Evolutionary conservation across 2,888 invertebrate genomes (phyloP), one percentile per base, ranked within the genome.

Genomic region (Drosophila bunnanda): DNA sequence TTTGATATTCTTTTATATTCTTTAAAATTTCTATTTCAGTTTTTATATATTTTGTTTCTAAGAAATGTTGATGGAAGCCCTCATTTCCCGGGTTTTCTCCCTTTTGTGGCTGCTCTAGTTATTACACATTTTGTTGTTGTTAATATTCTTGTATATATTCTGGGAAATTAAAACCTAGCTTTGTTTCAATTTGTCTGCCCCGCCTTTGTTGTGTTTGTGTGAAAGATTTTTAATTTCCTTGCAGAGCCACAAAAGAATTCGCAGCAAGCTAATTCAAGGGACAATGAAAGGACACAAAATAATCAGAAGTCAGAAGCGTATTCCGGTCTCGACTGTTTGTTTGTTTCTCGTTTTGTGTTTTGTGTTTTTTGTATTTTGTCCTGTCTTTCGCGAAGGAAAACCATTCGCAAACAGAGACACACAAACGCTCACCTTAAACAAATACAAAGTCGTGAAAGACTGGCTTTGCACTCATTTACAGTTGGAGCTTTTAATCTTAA

Each of bases 401-500:
- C 75, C 85, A 78, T 84, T 84, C 77, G 68, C 82, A 82, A 79
- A 75, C 84, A 87, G 66, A 22, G 61, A 22, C 34, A 76, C 69
- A 60, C 74, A 78, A 82, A 71, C 78, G 83, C 74, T 79, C 72
- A 82, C 80, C 80, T 85, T 84, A 76, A 54, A 52, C 55, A 74
- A 48, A 79, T 41, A 61, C 36, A n/a, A 17, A 28, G 22, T 20
- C 50, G n/a, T 17, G 41, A 48, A 53, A 41, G 55, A 55, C 69
- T 68, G 39, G 55, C 67, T 67, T 55, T 68, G 46, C 44, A 75
- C 75, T 58, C 74, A 68, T 65, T 68, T 61, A 67, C 59, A 82
- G 65, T 57, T 70, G 68, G 69, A 65, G 78, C 79, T 83, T 85
- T 85, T 88, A 85, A 88, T 87, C 89, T 81, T 88, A 86, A 85